Evolutionary conservation across 2,113 vertebrate species (phyloP).

Genomic region (Eulemur macaco): DNA sequence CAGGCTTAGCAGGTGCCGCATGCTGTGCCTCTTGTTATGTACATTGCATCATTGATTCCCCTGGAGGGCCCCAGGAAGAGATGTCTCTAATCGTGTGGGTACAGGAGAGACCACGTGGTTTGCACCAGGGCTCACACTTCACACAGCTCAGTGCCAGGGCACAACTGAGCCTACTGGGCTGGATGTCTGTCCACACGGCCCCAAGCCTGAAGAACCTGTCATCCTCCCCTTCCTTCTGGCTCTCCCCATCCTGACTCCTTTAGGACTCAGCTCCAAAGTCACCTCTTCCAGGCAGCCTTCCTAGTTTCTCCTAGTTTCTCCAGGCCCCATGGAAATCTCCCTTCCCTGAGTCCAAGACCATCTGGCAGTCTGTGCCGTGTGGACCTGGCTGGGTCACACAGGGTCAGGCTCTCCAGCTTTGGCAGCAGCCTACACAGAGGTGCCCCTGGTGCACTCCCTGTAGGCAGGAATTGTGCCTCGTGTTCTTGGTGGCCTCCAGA

Average conservation of each 20-base stretch:
- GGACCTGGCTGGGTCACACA: not conserved
- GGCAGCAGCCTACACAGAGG: not conserved
- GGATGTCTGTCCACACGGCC: not conserved
- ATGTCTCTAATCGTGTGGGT: not conserved
- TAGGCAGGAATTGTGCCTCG: no score
- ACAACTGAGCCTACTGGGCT: not conserved
- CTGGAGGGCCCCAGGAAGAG: not conserved
- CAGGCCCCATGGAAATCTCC: not conserved
- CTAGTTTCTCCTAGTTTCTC: not conserved
- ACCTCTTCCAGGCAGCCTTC: not conserved
- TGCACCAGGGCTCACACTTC: not conserved
- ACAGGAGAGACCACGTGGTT: not conserved
- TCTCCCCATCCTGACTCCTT: not conserved
- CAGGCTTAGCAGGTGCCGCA: not conserved
- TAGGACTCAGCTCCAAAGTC: not conserved
- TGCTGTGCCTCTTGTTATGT: not conserved
- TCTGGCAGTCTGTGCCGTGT: accelerated
- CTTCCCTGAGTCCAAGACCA: not conserved
- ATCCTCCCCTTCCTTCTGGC: not conserved
- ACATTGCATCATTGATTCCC: not conserved
- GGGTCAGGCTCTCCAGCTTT: not conserved
- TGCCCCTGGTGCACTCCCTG: not conserved
- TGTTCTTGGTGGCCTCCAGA: not conserved
- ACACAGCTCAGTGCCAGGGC: not conserved
- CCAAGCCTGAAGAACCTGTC: not conserved